Conservation (phyloP, 2,113 vertebrate genomes). For the Ciconia stormi region DNA sequence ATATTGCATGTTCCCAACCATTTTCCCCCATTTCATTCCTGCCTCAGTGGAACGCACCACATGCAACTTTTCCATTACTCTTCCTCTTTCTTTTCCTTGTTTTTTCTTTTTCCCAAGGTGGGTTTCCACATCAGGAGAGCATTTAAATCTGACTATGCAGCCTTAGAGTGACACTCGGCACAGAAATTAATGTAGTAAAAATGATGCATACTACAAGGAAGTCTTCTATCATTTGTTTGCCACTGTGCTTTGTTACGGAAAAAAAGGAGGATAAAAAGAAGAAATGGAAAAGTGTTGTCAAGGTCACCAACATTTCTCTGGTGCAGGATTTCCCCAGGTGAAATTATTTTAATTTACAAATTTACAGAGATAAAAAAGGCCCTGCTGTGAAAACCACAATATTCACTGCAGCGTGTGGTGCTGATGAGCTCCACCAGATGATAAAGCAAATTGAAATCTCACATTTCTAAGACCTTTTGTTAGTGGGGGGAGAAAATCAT, state of each 20-base stretch:
- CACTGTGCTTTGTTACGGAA: neutral
- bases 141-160: neutral
- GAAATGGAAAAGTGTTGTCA: conserved; percentile 27
- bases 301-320: conserved; percentile 32
- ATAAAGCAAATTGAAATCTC: conserved; percentile 75
- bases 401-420: conserved; percentile 66
- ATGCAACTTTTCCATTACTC: neutral
- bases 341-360: conserved; percentile 86
- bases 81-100: neutral
- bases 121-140: neutral
- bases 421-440: conserved; percentile 67
- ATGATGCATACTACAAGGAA: neutral
- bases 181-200: neutral
- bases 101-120: neutral
- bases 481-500: conserved; percentile 64
- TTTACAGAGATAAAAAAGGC: conserved; percentile 73
- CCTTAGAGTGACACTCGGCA: neutral
- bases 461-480: conserved; percentile 78
- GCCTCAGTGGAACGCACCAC: neutral
- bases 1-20: neutral
- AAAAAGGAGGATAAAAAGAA: neutral
- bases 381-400: conserved; percentile 81
- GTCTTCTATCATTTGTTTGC: neutral
- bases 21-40: neutral
- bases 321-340: conserved; percentile 37